Evolutionary conservation across 2,797 vertebrate species (phyloP).

Genomic region (Erethizon dorsatum): DNA sequence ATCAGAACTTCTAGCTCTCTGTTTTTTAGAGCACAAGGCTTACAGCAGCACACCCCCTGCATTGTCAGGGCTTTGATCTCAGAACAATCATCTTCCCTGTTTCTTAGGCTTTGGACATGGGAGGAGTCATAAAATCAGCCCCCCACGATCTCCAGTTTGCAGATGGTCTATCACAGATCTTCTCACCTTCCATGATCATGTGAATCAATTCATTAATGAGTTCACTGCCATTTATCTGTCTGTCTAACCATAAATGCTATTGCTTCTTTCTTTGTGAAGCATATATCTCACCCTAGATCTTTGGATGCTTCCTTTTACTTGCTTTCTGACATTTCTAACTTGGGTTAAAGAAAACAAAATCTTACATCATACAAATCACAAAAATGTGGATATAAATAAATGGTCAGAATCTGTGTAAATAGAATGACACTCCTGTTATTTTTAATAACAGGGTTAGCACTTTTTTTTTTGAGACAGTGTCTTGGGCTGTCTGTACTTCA

Average conservation of each 20-base stretch:
- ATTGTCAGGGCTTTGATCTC: neutral
- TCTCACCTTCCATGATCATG: no score
- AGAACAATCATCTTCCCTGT: neutral
- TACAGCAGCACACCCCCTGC: no score
- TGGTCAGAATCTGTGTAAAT: neutral
- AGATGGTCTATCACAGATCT: neutral
- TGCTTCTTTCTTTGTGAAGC: neutral
- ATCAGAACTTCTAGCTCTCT: neutral
- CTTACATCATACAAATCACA: neutral
- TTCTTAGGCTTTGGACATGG: neutral
- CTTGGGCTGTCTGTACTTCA: no score
- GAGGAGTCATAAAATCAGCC: neutral
- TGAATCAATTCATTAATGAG: neutral
- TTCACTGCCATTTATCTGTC: neutral
- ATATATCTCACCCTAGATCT: neutral
- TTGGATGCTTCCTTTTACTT: neutral
- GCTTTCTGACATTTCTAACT: neutral
- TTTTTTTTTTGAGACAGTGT: neutral
- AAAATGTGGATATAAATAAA: neutral
- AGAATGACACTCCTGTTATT: neutral
- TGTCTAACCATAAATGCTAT: neutral
- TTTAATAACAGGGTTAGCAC: neutral
- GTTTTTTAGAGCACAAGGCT: neutral
- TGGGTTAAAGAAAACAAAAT: neutral
- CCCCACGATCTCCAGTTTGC: fast-evolving